phyloP scores from a whole-genome alignment of 1,140 invertebrate genomes.

The Antheraea pernyi region DNA sequence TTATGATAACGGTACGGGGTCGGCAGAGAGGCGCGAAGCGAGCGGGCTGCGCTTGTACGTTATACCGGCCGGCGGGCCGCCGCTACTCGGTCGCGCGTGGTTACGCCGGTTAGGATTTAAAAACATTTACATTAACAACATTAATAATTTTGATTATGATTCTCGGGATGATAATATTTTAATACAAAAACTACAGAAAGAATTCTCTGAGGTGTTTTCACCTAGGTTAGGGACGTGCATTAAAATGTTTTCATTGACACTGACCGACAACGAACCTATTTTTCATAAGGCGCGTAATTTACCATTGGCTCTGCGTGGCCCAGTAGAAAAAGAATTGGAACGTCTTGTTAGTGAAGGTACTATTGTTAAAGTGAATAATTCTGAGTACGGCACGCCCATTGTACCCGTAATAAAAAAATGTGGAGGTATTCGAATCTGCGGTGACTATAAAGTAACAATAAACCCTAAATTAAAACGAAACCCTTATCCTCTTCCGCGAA shows the following conservation, averaged over 20 bases:
- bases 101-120: neutral
- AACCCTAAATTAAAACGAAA: too few species aligned
- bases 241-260: neutral
- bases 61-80: too few species aligned
- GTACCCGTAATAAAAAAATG: too few species aligned
- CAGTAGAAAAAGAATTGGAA: conserved; percentile 1
- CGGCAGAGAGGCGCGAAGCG: too few species aligned
- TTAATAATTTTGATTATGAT: neutral
- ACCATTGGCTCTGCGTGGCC: neutral
- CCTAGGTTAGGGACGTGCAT: conserved; percentile 1
- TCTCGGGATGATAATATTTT: neutral
- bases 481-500: too few species aligned
- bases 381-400: too few species aligned
- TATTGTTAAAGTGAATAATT: neutral
- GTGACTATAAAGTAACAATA: too few species aligned
- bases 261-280: neutral
- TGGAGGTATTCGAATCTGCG: too few species aligned
- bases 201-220: conserved; percentile 8
- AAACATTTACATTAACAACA: neutral
- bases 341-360: neutral
- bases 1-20: too few species aligned
- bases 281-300: conserved; percentile 5
- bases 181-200: neutral
- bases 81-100: too few species aligned
- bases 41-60: too few species aligned